Evolutionary conservation across 2,113 vertebrate genomes (phyloP).

Genomic region (Edolisoma coerulescens): DNA sequence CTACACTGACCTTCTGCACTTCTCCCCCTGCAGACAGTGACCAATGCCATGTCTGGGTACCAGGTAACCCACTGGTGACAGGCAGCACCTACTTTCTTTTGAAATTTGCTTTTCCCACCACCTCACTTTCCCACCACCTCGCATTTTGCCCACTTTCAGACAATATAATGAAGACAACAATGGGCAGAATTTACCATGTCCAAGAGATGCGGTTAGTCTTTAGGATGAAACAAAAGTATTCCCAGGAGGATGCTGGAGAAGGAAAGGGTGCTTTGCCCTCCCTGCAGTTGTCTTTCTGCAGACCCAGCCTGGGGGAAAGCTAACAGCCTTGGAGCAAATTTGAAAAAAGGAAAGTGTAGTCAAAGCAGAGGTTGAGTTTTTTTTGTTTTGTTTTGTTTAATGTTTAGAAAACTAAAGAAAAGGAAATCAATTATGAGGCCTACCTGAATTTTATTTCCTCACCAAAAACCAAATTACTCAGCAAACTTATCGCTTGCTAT

Average conservation of each 20-base stretch:
- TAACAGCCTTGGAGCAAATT: neutral
- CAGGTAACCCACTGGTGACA: rapidly evolving
- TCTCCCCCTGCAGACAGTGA: neutral
- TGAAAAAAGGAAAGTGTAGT: conserved; percentile 68
- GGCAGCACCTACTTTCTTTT: neutral
- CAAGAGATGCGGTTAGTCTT: neutral
- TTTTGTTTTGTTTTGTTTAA: conserved; percentile 75
- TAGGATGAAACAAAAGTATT: neutral
- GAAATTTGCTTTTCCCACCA: neutral
- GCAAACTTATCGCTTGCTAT: conserved; percentile 99
- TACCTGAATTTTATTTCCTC: conserved; percentile 99
- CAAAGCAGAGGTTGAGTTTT: conserved; percentile 71
- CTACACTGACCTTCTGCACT: neutral
- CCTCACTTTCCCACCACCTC: neutral
- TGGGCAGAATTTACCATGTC: neutral
- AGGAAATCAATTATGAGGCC: conserved; percentile 98
- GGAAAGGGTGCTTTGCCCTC: neutral
- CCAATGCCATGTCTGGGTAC: rapidly evolving
- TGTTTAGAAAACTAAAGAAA: conserved; percentile 90
- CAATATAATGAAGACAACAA: neutral
- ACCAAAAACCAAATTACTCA: conserved; percentile 99
- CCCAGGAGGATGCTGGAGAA: neutral
- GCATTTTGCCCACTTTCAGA: neutral
- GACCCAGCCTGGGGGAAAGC: neutral
- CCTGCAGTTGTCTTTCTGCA: neutral